Base-by-base conservation (phyloP, 2,888 invertebrate species). In the Enchytraeus crypticus region DNA sequence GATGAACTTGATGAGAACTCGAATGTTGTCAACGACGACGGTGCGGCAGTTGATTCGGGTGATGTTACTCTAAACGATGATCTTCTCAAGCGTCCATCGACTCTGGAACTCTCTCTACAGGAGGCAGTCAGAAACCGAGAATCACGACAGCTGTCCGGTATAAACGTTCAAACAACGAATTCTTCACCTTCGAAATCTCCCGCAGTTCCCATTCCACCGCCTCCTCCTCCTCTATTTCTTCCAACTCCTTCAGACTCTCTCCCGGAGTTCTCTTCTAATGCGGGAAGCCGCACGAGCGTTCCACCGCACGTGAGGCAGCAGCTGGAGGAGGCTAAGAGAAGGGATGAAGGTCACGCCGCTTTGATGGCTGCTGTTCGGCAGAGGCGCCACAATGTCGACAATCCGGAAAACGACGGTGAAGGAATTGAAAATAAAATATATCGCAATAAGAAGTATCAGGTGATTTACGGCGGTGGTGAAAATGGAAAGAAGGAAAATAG, bases 301-400 rank as follows among this genome's bases (percentile, higher is more conserved):
- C 65, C 65, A 14, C 58, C 60, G 1, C 57, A 61, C 21, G 45
- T 64, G n/a, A 57, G 59, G 56, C 59, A 61, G 27, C 61, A 63
- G 34, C 47, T 65, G 38, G 63, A 63, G 26, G 65, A 57, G 33
- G 55, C 55, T 26, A 49, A 57, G 30, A 49, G 51, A 54, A 32
- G 54, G 23, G 62, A 65, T 21, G 66, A 65, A 2, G 56, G 64
- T 29, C 76, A 76, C 47, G 72, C 71, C 47, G 77, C 76, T 5
- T 70, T 77, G 43, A 68, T 73, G 58, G 74, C 72, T 14, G 77
- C 77, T 4, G 73, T 77, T 2, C 74, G 73, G n/a, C 72, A 68
- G 57, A 63, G 77, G 18, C 70, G 74, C 49, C 65, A 64, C 5
- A 47, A 18, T 11, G 21, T 23, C 26, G 21, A 18, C 14, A 23